Percentiles rank a stretch among this genome's conserved stretches.
Evolutionary conservation across 2,888 invertebrate genomes (phyloP).

Genomic region (Tridacna crocea): DNA sequence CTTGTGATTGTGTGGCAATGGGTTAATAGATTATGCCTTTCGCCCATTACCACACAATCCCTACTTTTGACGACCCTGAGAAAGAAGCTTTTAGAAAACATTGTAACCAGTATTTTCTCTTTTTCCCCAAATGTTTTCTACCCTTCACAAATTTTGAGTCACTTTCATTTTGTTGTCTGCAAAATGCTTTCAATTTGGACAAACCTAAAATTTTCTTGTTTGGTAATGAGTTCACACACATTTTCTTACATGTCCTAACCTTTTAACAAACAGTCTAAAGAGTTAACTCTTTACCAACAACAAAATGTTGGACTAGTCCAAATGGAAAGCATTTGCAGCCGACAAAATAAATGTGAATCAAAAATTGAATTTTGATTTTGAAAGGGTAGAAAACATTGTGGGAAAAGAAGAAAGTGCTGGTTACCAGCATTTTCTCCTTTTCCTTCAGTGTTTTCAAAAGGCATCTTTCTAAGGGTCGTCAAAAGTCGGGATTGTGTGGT

Average conservation of each 20-base stretch:
- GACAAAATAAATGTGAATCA: too few species aligned
- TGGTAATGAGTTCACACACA: too few species aligned
- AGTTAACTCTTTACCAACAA: too few species aligned
- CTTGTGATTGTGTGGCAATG: background rate
- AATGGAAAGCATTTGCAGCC: too few species aligned
- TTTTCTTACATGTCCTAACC: too few species aligned
- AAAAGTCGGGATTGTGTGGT: background rate
- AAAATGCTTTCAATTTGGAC: background rate
- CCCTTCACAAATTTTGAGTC: background rate
- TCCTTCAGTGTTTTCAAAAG: background rate
- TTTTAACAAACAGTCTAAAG: too few species aligned
- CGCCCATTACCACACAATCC: background rate
- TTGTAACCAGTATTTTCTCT: constrained; percentile 1
- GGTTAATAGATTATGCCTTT: too few species aligned
- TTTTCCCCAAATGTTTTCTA: constrained; percentile 1
- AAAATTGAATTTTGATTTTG: too few species aligned
- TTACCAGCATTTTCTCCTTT: background rate
- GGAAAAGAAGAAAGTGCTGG: background rate
- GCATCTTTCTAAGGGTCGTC: background rate
- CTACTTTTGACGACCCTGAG: background rate
- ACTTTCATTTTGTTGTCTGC: background rate
- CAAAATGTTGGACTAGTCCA: too few species aligned
- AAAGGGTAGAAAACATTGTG: background rate
- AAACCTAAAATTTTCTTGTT: background rate
- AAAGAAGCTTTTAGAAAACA: background rate